Percentiles rank a stretch among this genome's conserved stretches.
These are phyloP conservation scores for Eretmocerus hayati DNA, from an alignment of 2,888 invertebrate genomes.

Conservation along the genomic window DNA sequence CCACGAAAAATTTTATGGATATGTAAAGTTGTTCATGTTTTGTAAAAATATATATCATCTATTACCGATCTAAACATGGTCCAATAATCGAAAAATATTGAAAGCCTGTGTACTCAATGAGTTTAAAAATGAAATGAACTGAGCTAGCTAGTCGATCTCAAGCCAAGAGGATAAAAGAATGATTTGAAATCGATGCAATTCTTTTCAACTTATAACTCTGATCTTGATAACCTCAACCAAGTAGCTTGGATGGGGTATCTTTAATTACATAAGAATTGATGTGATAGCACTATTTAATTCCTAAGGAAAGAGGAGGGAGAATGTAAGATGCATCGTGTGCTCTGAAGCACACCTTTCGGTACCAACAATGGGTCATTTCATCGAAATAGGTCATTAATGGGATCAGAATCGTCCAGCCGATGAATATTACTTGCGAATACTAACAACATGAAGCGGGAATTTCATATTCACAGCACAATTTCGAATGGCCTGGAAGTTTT, in stretches of 20 bases:
- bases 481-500: too few relatives aligned
- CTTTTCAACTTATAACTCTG: not conserved
- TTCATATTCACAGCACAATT: too few relatives aligned
- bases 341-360: too few relatives aligned
- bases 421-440: too few relatives aligned
- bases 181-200: slow-evolving; percentile 8
- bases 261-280: slow-evolving; percentile 9
- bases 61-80: slow-evolving; percentile 15
- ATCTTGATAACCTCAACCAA: slow-evolving; percentile 6
- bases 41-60: slow-evolving; percentile 12
- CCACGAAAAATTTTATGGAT: too few relatives aligned
- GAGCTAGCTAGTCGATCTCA: slow-evolving; percentile 11
- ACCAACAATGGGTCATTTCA: too few relatives aligned
- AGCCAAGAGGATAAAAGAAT: slow-evolving; percentile 3
- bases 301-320: not conserved
- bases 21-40: slow-evolving; percentile 15
- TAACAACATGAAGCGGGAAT: too few relatives aligned
- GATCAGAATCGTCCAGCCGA: too few relatives aligned
- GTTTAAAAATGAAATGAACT: slow-evolving; percentile 3
- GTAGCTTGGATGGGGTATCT: slow-evolving; percentile 5
- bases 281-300: slow-evolving; percentile 16
- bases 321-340: slow-evolving; percentile 10
- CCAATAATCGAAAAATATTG: slow-evolving; percentile 17
- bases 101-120: slow-evolving; percentile 4
- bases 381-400: too few relatives aligned